A percentile compares a stretch with the other conserved stretches of the same genome.
Evolutionary conservation across 2,888 invertebrate genomes (phyloP).

Genomic region (Drosophila aldrichi): DNA sequence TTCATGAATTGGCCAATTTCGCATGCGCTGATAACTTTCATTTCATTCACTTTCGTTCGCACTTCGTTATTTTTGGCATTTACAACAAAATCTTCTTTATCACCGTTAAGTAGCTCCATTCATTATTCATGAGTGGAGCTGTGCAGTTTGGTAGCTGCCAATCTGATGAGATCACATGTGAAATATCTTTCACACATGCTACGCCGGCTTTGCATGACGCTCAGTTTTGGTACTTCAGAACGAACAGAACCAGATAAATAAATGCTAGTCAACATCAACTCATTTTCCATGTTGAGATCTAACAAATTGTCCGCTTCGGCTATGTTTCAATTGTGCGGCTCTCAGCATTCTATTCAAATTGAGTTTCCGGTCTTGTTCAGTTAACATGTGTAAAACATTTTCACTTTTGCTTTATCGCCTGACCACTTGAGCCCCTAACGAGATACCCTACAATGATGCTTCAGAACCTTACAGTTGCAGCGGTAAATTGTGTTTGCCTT

Average conservation of each 20-base stretch:
- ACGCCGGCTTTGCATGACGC: slow-evolving; percentile 45
- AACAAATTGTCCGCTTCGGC: slow-evolving; percentile 30
- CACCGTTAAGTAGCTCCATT: slow-evolving; percentile 33
- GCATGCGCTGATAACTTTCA: slow-evolving; percentile 67
- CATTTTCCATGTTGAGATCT: slow-evolving; percentile 32
- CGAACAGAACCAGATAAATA: slow-evolving; percentile 2
- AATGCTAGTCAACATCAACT: slow-evolving; percentile 20
- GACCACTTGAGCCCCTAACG: slow-evolving; percentile 49
- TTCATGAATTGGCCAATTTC: slow-evolving; percentile 46
- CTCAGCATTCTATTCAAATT: slow-evolving; percentile 61
- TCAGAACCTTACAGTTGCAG: slow-evolving; percentile 55
- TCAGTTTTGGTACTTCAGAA: slow-evolving; percentile 14
- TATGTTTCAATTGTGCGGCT: slow-evolving; percentile 44
- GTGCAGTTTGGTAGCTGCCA: slow-evolving; percentile 23
- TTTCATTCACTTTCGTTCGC: slow-evolving; percentile 75
- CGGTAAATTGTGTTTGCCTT: slow-evolving; percentile 41
- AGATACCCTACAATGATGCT: slow-evolving; percentile 36
- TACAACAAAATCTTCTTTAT: slow-evolving; percentile 52
- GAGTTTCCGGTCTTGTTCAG: slow-evolving; percentile 64
- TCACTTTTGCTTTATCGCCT: slow-evolving; percentile 61
- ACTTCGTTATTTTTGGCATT: slow-evolving; percentile 55
- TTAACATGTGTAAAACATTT: slow-evolving; percentile 56
- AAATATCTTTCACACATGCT: slow-evolving; percentile 24
- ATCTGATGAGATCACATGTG: slow-evolving; percentile 50
- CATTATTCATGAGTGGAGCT: slow-evolving; percentile 34